phyloP scores from a whole-genome alignment of 2,113 vertebrate species.

The Dromiciops gliroides region DNA sequence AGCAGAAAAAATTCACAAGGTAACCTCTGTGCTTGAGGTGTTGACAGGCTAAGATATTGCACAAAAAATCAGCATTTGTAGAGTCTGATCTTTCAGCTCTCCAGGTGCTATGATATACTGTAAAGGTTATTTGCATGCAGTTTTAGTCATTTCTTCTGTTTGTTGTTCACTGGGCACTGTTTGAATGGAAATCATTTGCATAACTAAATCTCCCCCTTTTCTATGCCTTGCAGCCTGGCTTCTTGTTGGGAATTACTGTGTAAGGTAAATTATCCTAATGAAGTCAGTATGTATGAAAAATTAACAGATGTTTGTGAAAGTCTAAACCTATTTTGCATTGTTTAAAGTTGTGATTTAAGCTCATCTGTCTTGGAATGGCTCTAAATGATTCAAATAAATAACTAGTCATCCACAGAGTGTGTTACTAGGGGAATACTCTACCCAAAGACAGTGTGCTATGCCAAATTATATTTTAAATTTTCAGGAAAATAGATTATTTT shows the following conservation, averaged over 20 bases:
- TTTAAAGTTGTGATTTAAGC: constrained; percentile 74
- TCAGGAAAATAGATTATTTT: constrained; percentile 62
- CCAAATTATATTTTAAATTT: constrained; percentile 63
- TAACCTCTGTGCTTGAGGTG: not conserved
- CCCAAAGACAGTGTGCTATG: constrained; percentile 29
- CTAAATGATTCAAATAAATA: constrained; percentile 70
- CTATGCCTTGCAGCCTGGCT: not conserved
- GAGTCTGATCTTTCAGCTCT: not conserved
- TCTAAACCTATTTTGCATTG: constrained; percentile 71
- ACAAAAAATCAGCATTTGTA: constrained; percentile 18
- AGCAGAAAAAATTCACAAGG: not conserved
- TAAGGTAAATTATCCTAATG: constrained; percentile 77
- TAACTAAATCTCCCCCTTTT: constrained; percentile 66
- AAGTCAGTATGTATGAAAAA: constrained; percentile 68
- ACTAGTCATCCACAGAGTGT: constrained; percentile 46
- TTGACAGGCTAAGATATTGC: not conserved
- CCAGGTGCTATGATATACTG: not conserved
- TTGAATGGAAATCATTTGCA: constrained; percentile 65
- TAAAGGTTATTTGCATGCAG: constrained; percentile 48
- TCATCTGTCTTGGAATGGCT: constrained; percentile 70
- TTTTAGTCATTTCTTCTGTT: constrained; percentile 41
- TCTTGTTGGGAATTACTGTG: constrained; percentile 57
- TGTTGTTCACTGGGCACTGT: constrained; percentile 48
- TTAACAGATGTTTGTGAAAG: constrained; percentile 75
- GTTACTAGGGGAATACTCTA: constrained; percentile 48